A percentile compares a stretch with the other conserved stretches of the same genome.
phyloP scores from a whole-genome alignment of 2,113 vertebrate species.

The Empidonax alnorum region DNA sequence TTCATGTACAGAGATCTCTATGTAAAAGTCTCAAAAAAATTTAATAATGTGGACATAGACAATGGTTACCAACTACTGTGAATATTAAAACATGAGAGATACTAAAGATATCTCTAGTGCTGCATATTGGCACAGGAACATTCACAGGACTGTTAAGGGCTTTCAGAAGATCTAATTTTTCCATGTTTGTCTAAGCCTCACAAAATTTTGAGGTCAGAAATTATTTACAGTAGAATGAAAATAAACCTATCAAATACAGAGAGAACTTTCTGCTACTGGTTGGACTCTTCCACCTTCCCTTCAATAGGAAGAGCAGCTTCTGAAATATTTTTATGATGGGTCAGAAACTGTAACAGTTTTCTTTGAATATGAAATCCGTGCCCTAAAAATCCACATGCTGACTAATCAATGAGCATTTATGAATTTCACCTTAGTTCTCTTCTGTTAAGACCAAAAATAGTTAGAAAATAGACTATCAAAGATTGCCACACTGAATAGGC shows the following conservation, averaged over 20 bases:
- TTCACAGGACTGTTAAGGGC: neutral
- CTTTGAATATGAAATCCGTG: neutral
- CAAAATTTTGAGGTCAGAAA: neutral
- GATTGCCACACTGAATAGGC: neutral
- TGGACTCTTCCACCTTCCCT: neutral
- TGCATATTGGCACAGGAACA: neutral
- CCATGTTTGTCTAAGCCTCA: neutral
- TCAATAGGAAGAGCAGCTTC: neutral
- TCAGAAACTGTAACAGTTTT: neutral
- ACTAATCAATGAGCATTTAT: neutral
- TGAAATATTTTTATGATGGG: neutral
- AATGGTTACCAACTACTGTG: neutral
- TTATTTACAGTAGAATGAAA: constrained; percentile 2
- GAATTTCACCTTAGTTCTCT: neutral
- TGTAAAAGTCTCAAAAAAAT: neutral
- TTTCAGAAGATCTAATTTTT: neutral
- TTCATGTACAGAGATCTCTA: neutral
- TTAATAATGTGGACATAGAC: neutral
- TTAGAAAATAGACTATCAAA: neutral
- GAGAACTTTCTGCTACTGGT: neutral
- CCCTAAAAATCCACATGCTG: neutral
- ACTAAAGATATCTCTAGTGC: neutral
- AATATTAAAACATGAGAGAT: neutral
- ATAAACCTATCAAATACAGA: neutral
- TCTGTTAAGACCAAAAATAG: neutral